These are phyloP conservation scores for Sthenelais limicola DNA, from an alignment of 2,888 invertebrate genomes.

Conservation along the genomic window DNA sequence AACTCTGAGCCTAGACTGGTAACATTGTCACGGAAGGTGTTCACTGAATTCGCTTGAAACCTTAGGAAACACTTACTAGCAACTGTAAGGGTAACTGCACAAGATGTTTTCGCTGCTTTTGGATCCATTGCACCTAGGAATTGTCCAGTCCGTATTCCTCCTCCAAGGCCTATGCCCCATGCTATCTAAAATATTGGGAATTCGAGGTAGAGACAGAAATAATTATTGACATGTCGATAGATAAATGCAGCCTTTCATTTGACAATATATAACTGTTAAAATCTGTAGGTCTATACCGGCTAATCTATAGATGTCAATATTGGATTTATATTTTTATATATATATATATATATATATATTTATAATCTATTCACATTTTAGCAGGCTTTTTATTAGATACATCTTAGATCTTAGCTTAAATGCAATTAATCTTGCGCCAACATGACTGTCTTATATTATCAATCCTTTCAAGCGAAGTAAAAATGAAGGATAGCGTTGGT, in stretches of 20 bases:
- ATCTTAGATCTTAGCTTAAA: too few relatives aligned
- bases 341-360: background rate
- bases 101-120: background rate
- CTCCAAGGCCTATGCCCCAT: slow-evolving; percentile 11
- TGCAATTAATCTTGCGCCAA: too few relatives aligned
- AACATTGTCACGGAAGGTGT: too few relatives aligned
- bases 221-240: background rate
- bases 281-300: background rate
- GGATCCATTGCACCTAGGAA: slow-evolving; percentile 19
- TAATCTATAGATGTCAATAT: background rate
- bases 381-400: background rate
- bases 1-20: too few relatives aligned
- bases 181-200: too few relatives aligned
- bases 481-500: too few relatives aligned
- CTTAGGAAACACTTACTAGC: too few relatives aligned
- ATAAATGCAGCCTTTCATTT: too few relatives aligned
- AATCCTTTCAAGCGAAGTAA: too few relatives aligned
- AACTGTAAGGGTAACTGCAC: background rate
- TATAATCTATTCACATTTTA: background rate
- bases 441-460: too few relatives aligned
- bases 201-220: background rate
- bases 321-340: background rate
- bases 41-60: too few relatives aligned
- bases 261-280: slow-evolving; percentile 6
- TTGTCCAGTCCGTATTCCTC: slow-evolving; percentile 20